Conservation (phyloP, 2,797 vertebrate genomes). For the Sebastes itinus region DNA sequence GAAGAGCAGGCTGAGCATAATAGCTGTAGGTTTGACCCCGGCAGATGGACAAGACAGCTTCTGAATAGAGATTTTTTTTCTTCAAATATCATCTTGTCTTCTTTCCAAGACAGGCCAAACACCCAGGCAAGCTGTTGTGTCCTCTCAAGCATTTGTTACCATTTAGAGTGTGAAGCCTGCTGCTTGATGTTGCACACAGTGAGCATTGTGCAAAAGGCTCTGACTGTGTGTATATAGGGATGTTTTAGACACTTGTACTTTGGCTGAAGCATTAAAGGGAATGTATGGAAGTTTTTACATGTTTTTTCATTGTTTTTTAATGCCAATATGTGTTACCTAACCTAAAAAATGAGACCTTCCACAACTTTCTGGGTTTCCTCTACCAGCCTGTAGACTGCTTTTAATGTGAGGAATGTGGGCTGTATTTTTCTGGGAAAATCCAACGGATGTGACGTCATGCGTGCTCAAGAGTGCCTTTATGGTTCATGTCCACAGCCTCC, state of each 20-base stretch:
- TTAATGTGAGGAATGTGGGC: no score
- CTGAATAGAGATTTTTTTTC: conserved; percentile 35
- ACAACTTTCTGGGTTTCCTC: no score
- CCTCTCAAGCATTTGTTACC: conserved; percentile 16
- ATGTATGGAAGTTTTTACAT: no score
- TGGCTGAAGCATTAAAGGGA: conserved; percentile 21
- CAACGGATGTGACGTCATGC: no score
- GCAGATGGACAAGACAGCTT: conserved; percentile 53
- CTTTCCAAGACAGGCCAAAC: conserved; percentile 27
- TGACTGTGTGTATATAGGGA: not conserved
- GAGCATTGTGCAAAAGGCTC: not conserved
- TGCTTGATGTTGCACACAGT: conserved; percentile 3
- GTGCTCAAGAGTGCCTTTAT: no score
- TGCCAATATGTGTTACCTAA: no score
- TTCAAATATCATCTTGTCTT: conserved; percentile 27
- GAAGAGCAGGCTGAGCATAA: conserved; percentile 37
- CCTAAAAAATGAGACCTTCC: no score
- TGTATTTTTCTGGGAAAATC: no score
- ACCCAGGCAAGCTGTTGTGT: conserved; percentile 18
- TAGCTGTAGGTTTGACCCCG: conserved; percentile 57
- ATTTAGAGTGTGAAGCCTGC: not conserved
- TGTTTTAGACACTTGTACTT: not conserved
- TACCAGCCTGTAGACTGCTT: no score
- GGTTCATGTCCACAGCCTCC: no score
- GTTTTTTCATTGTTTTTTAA: no score